Percentiles rank a stretch among this genome's conserved stretches.
Conservation (phyloP, 2,888 invertebrate genomes). For the Belgica antarctica region DNA sequence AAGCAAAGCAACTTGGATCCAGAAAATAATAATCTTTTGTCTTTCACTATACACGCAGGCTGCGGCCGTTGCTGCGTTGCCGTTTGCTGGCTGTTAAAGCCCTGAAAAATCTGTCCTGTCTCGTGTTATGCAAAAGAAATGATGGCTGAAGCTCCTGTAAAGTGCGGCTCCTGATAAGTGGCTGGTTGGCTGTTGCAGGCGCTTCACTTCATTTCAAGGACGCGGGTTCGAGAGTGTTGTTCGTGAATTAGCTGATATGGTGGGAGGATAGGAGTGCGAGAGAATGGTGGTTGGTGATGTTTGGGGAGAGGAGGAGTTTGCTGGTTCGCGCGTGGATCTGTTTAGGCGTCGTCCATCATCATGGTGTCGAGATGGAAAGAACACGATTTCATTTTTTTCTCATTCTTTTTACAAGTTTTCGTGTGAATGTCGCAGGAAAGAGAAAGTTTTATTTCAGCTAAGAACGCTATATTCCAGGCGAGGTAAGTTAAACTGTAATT, state of each 20-base stretch:
- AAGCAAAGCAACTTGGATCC: not conserved
- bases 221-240: slow-evolving; percentile 50
- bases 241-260: slow-evolving; percentile 57
- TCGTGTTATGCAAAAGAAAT: slow-evolving; percentile 24
- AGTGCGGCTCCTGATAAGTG: slow-evolving; percentile 40
- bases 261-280: too few species aligned
- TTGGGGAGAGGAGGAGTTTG: too few species aligned
- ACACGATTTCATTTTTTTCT: too few species aligned
- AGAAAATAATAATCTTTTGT: slow-evolving; percentile 27
- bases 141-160: slow-evolving; percentile 24
- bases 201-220: slow-evolving; percentile 8
- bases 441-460: too few species aligned
- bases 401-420: too few species aligned
- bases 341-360: too few species aligned
- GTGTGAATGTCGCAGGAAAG: too few species aligned
- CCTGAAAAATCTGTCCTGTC: slow-evolving; percentile 36
- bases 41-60: slow-evolving; percentile 35
- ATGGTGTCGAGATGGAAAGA: too few species aligned
- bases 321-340: too few species aligned
- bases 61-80: slow-evolving; percentile 31
- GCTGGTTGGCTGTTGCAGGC: slow-evolving; percentile 41
- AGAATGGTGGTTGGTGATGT: too few species aligned
- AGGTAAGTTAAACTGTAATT: not conserved
- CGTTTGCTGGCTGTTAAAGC: slow-evolving; percentile 25
- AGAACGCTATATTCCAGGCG: too few species aligned